These are phyloP conservation scores for Neotoxoptera formosana DNA, from an alignment of 1,140 invertebrate genomes.

Conservation along the genomic window DNA sequence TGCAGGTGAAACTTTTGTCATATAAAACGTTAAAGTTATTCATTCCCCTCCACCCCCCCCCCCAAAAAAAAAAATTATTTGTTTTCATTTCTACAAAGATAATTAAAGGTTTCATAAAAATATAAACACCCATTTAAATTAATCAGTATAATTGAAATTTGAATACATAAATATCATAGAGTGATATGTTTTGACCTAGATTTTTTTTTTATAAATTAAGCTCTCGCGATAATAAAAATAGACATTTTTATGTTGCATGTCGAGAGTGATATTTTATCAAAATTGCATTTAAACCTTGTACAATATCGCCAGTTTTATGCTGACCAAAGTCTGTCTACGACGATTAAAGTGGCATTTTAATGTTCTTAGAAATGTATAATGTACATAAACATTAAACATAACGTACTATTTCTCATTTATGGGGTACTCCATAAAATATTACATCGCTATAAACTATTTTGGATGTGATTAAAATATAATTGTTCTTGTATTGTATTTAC, in stretches of 20 bases:
- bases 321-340: not conserved
- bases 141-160: not conserved
- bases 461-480: not conserved
- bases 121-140: not conserved
- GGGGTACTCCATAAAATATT: not conserved
- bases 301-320: not conserved
- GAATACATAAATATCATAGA: not conserved
- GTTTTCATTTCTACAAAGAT: not conserved
- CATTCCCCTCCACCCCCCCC: too few species aligned
- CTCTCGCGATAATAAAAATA: not conserved
- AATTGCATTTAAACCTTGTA: not conserved
- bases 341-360: constrained; percentile 34
- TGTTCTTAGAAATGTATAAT: not conserved
- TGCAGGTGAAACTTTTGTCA: constrained; percentile 41
- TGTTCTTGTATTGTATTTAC: not conserved
- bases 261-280: constrained; percentile 3
- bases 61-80: too few species aligned
- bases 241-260: constrained; percentile 31
- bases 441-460: not conserved
- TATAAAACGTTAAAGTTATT: too few species aligned
- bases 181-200: not conserved
- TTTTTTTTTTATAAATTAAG: not conserved
- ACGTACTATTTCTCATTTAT: constrained; percentile 1
- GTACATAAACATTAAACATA: not conserved
- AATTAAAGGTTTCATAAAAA: not conserved